Evolutionary conservation across 1,140 invertebrate species (phyloP).

Genomic region (Chironomus tepperi): DNA sequence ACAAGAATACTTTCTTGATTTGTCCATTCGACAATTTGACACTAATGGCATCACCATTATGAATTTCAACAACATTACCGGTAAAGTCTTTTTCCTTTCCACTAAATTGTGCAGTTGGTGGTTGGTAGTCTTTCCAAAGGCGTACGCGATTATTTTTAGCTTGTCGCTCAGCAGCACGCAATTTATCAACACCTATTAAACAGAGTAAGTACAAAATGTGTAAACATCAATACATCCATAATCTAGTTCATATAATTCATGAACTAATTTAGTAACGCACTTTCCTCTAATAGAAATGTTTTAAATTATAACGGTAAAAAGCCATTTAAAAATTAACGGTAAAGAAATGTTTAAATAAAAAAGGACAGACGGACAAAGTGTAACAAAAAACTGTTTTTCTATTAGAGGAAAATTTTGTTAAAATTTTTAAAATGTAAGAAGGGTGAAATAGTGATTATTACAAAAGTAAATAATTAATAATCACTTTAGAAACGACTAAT

Average conservation of each 20-base stretch:
- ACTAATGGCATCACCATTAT: slow-evolving; percentile 87
- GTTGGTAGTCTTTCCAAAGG: slow-evolving; percentile 81
- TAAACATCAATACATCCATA: too few species aligned
- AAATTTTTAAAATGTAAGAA: slow-evolving; percentile 31
- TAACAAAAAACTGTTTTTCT: too few species aligned
- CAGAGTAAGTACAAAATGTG: background rate
- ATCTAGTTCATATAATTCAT: too few species aligned
- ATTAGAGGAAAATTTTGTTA: background rate
- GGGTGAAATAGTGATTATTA: slow-evolving; percentile 38
- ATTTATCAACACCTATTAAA: slow-evolving; percentile 61
- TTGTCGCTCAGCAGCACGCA: slow-evolving; percentile 70
- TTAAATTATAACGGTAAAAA: too few species aligned
- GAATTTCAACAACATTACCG: slow-evolving; percentile 83
- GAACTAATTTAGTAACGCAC: too few species aligned
- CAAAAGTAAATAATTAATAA: background rate
- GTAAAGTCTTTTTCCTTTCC: slow-evolving; percentile 77
- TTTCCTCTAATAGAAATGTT: too few species aligned
- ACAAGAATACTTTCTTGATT: slow-evolving; percentile 88
- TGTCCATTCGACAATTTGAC: slow-evolving; percentile 71
- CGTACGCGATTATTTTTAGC: slow-evolving; percentile 83
- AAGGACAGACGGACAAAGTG: too few species aligned
- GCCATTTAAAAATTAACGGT: too few species aligned
- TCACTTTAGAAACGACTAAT: slow-evolving; percentile 27
- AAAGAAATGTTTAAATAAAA: too few species aligned
- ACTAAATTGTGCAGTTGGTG: slow-evolving; percentile 53